Base-by-base conservation (phyloP, 2,888 invertebrate genomes). In the Tanytarsus gracilentus region DNA sequence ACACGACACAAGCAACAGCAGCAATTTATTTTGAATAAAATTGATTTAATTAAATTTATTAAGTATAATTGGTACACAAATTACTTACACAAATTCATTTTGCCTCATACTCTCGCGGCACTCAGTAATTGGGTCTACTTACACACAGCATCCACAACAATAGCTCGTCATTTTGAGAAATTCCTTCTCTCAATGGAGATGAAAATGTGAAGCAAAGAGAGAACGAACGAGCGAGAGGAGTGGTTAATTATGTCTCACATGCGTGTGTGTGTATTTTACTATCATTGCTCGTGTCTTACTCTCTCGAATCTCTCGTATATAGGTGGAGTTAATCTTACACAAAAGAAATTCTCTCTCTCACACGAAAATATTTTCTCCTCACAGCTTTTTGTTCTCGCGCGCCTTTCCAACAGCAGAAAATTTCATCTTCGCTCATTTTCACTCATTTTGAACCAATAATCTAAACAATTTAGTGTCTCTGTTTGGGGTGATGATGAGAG, bases 41-140 rank as follows among this genome's bases (percentile, higher is more conserved):
- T 48, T 21, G 48, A n/a, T n/a, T n/a, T 58, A 58, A 58, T 58
- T 58, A 18, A 58, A 58, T 58, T 58, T 58, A 58, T 58, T 58
- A 58, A 58, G 58, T 48, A 48, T 58, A 58, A 58, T 58, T 58
- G 58, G 40, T 29, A 58, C 44, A 40, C 58, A 58, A 58, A 58
- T 58, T 58, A 58, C 58, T 58, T 58, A 58, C 58, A 58, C 58
- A 58, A 58, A 58, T 55, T 21, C 33, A 27, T 30, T 51, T 51
- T 33, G n/a, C n/a, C n/a, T n/a, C n/a, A n/a, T n/a, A n/a, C n/a
- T n/a, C n/a, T n/a, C n/a, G n/a, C n/a, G n/a, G n/a, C n/a, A n/a
- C n/a, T n/a, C n/a, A 16, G 51, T 51, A 30, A 51, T 30, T 30
- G 30, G 29, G 11, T 25, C 39, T n/a, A n/a, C n/a, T n/a, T n/a